Conservation (phyloP, 2,888 invertebrate species). For the Eupithecia dodoneata region DNA sequence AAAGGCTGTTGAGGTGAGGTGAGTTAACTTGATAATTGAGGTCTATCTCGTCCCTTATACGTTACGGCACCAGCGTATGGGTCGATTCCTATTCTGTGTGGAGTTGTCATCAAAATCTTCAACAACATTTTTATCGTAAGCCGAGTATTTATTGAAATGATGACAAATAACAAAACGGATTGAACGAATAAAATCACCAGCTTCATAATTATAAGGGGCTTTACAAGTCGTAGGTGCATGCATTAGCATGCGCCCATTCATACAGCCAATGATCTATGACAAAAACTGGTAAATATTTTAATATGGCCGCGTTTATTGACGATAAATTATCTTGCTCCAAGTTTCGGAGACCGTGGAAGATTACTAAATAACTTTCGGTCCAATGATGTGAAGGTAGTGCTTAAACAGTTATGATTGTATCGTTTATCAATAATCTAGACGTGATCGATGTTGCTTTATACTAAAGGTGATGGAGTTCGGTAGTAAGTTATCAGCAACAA, state of each 20-base stretch:
- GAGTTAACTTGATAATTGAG: background rate
- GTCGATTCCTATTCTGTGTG: conserved; percentile 1
- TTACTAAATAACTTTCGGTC: conserved; percentile 46
- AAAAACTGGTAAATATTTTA: conserved; percentile 49
- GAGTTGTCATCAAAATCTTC: conserved; percentile 45
- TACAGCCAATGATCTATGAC: conserved; percentile 46
- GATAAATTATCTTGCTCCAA: conserved; percentile 44
- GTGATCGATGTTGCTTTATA: conserved; percentile 27
- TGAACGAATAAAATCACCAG: conserved; percentile 41
- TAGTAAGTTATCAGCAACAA: conserved; percentile 33
- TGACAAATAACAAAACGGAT: conserved; percentile 48
- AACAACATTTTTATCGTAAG: conserved; percentile 48
- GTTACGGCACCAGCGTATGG: background rate
- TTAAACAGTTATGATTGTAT: conserved; percentile 41
- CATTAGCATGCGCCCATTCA: conserved; percentile 46
- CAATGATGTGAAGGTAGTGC: conserved; percentile 38
- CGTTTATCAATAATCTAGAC: conserved; percentile 33
- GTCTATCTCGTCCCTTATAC: background rate
- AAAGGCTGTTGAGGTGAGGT: no score
- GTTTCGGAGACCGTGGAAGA: conserved; percentile 43
- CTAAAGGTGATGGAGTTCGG: conserved; percentile 31
- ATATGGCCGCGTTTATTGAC: conserved; percentile 44
- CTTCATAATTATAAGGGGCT: conserved; percentile 49
- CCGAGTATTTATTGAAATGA: conserved; percentile 48
- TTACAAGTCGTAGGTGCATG: conserved; percentile 45